These are phyloP conservation scores for Trididemnum miniatum DNA, from an alignment of 23 tunicate genomes.

Conservation along the genomic window DNA sequence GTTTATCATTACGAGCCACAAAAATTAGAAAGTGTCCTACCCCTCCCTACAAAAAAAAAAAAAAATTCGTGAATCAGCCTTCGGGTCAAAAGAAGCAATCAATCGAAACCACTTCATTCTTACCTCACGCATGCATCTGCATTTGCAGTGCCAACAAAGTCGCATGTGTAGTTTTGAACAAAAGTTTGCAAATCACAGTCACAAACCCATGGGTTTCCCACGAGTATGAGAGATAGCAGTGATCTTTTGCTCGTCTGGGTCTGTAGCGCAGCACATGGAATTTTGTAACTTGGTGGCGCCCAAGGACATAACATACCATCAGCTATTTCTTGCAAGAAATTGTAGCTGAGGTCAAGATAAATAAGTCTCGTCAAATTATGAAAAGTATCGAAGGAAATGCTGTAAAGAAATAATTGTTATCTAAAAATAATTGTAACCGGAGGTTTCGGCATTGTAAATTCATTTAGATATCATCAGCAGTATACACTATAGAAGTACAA, in stretches of 20 bases:
- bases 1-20: too few relatives aligned
- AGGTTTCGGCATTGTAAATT: too few relatives aligned
- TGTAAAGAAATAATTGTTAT: too few relatives aligned
- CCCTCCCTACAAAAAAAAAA: too few relatives aligned
- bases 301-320: constrained; percentile 49
- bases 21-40: too few relatives aligned
- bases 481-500: too few relatives aligned
- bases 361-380: constrained; percentile 21
- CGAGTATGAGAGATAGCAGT: constrained; percentile 1
- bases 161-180: constrained; percentile 29
- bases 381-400: constrained; percentile 51
- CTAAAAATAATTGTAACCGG: too few relatives aligned
- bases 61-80: too few relatives aligned
- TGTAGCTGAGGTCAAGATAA: constrained; percentile 51
- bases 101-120: too few relatives aligned
- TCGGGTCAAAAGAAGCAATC: too few relatives aligned
- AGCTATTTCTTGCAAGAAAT: constrained; percentile 28
- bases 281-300: neutral
- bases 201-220: constrained; percentile 61
- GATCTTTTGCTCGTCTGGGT: neutral
- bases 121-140: neutral
- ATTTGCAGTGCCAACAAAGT: neutral
- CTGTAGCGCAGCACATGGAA: neutral
- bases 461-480: too few relatives aligned
- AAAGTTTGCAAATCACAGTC: constrained; percentile 47